Evolutionary conservation across 1,140 invertebrate species (phyloP).

Genomic region (Euglossa dilemma): DNA sequence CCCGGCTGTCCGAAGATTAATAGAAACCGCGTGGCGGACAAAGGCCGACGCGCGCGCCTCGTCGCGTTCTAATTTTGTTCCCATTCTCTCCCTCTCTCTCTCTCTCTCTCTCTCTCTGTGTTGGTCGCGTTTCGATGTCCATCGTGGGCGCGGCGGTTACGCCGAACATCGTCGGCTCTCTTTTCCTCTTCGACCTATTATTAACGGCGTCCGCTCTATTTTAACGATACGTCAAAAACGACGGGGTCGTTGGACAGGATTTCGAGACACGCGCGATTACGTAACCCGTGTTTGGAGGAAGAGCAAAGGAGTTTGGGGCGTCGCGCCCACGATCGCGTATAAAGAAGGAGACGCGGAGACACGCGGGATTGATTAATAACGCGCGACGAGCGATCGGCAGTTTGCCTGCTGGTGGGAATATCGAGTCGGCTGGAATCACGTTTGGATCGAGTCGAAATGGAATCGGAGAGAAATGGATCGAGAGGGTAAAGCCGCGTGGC

Average conservation of each 20-base stretch:
- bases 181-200: neutral
- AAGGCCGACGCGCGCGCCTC: neutral
- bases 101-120: too few species aligned
- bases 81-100: too few species aligned
- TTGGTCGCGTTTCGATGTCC: too few species aligned
- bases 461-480: neutral
- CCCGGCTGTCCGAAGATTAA: neutral
- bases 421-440: neutral
- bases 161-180: too few species aligned
- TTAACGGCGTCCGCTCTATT: slow-evolving; percentile 27
- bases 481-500: neutral
- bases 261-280: neutral
- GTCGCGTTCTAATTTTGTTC: slow-evolving; percentile 19
- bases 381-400: neutral
- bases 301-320: neutral
- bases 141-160: neutral
- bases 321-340: neutral
- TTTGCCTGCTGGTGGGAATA: slow-evolving; percentile 7
- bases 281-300: neutral
- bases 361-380: slow-evolving; percentile 25
- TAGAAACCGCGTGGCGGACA: too few species aligned
- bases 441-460: too few species aligned
- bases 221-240: slow-evolving; percentile 30
- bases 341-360: slow-evolving; percentile 12
- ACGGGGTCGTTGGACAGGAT: neutral